These are phyloP conservation scores for Axinella damicornis DNA, from an alignment of 37 sponge, comb jelly and placozoan species.

Conservation along the genomic window DNA sequence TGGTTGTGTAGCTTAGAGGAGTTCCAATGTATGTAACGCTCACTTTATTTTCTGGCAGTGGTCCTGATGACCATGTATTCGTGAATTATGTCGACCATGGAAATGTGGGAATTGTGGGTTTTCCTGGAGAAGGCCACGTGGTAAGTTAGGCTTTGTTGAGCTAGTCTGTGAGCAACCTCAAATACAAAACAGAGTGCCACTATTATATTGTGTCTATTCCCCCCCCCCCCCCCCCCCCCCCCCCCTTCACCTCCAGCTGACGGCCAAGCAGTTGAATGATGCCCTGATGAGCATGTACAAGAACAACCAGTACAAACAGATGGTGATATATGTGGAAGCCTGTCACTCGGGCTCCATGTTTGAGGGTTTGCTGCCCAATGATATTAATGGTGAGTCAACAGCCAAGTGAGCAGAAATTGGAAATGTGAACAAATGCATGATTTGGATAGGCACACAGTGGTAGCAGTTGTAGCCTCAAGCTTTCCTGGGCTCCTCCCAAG, in stretches of 20 bases:
- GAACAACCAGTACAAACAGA: slow-evolving; percentile 66
- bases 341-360: slow-evolving; percentile 92
- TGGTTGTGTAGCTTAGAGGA: too few relatives aligned
- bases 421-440: too few relatives aligned
- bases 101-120: slow-evolving; percentile 75
- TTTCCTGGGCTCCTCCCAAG: too few relatives aligned
- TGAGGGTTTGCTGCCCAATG: slow-evolving; percentile 38
- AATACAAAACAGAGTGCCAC: too few relatives aligned
- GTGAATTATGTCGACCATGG: slow-evolving; percentile 88
- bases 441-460: too few relatives aligned
- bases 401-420: too few relatives aligned
- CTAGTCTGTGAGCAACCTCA: too few relatives aligned
- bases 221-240: too few relatives aligned
- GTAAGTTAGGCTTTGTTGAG: slow-evolving; percentile 14
- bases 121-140: slow-evolving; percentile 68
- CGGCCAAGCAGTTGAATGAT: slow-evolving; percentile 40
- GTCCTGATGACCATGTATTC: slow-evolving; percentile 75
- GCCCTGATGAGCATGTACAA: slow-evolving; percentile 52
- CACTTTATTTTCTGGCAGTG: slow-evolving; percentile 57
- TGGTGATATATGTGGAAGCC: slow-evolving; percentile 85
- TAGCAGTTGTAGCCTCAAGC: too few relatives aligned
- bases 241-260: slow-evolving; percentile 56
- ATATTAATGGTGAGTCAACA: slow-evolving; percentile 58
- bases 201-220: too few relatives aligned
- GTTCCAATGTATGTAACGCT: too few relatives aligned